Evolutionary conservation across 2,113 vertebrate genomes (phyloP), one percentile per base, ranked within the genome.

Genomic region (Heteronetta atricapilla): DNA sequence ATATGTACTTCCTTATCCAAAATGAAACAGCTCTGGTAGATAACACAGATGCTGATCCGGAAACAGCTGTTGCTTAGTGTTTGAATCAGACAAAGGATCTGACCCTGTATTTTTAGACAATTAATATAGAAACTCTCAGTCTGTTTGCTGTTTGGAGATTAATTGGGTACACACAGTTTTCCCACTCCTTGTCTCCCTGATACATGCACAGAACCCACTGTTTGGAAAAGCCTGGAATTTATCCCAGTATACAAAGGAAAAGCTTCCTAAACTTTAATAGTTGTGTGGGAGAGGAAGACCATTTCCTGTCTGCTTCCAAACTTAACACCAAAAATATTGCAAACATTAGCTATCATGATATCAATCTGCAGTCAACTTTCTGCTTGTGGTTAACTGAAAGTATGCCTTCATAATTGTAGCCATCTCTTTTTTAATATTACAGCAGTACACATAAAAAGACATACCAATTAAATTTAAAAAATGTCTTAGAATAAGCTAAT

Each of bases 401-500:
- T 13, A 53, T 23, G 8, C 8, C 13, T 76, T 33, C 25, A 31
- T 48, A 67, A 59, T 3, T 62, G 9, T 31, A 73, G 15, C 18
- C 56, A 70, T 40, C 2, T 20, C 18, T 60, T 76, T 72, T 72
- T 60, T 28, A 56, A 44, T 81, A 29, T 10, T 80, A 34, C 16
- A 66, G 34, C 0, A 14, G 3, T 22, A 8, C 52, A 14, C 23
- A 36, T 3, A 55, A 21, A 76, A 10, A 9, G 13, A 56, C 4
- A 38, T 42, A 10, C 2, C 63, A 25, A 75, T 62, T 0, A 69
- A 6, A 5, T 4, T 33, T 77, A 52, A 14, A 0, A 28, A 40
- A 42, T 67, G 8, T 72, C 13, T 84, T 70, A 34, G 18, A 76
- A 84, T 48, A 79, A 73, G 2, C 3, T 73, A 58, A 13, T 66